These are phyloP conservation scores for Saturnia pavonia DNA, from an alignment of 2,888 invertebrate species.

Conservation along the genomic window DNA sequence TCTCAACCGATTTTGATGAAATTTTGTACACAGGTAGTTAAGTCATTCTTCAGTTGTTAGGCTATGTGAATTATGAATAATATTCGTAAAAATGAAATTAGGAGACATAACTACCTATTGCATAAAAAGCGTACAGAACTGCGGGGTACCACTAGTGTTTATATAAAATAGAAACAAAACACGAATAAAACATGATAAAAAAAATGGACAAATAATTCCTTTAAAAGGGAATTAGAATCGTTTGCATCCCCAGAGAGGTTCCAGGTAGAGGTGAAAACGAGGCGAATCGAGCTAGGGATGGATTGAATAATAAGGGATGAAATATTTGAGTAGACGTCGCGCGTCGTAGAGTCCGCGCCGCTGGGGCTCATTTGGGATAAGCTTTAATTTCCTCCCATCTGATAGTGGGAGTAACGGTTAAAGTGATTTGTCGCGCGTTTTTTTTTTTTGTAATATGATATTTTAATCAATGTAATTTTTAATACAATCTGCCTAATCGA, in stretches of 20 bases:
- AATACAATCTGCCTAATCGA: too few species aligned
- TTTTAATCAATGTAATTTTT: background rate
- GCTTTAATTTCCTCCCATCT: background rate
- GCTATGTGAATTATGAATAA: too few species aligned
- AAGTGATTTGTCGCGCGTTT: constrained; percentile 46
- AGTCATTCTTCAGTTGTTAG: too few species aligned
- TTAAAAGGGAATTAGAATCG: constrained; percentile 5
- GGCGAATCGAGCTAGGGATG: constrained; percentile 3
- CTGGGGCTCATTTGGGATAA: constrained; percentile 1
- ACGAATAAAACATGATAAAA: background rate
- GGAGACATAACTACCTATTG: too few species aligned
- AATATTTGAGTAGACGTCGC: background rate
- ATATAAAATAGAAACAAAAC: background rate
- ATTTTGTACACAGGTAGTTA: too few species aligned
- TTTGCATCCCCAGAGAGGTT: background rate
- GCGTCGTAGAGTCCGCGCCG: background rate
- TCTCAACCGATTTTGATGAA: too few species aligned
- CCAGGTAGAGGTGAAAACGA: constrained; percentile 1
- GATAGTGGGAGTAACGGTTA: constrained; percentile 1
- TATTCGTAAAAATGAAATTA: too few species aligned
- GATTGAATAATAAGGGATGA: constrained; percentile 12
- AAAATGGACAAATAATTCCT: background rate
- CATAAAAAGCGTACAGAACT: too few species aligned
- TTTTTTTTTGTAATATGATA: too few species aligned
- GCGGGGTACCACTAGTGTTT: too few species aligned